Evolutionary conservation across 2,797 vertebrate genomes (phyloP).

Genomic region (Sciurus carolinensis): DNA sequence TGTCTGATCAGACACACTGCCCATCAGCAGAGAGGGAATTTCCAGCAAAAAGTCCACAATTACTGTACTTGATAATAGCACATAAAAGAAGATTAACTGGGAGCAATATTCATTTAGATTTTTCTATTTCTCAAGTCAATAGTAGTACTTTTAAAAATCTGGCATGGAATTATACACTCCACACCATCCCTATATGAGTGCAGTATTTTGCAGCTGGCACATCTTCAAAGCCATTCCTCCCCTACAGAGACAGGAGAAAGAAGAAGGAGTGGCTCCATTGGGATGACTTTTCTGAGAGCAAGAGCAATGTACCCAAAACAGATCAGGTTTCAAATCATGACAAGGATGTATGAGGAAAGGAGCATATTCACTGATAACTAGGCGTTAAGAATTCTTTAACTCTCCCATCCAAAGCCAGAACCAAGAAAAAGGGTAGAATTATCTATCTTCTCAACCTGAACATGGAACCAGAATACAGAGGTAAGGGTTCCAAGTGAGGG

Average conservation of each 20-base stretch:
- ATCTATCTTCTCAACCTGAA: not conserved
- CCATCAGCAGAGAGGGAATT: constrained; percentile 7
- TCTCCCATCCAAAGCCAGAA: constrained; percentile 33
- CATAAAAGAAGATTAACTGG: not conserved
- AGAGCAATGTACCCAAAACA: not conserved
- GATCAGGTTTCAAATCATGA: not conserved
- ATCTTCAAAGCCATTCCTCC: not conserved
- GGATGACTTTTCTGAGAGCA: constrained; percentile 12
- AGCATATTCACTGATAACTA: not conserved
- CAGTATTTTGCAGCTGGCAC: not conserved
- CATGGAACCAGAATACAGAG: not conserved
- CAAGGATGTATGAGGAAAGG: not conserved
- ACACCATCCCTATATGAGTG: not conserved
- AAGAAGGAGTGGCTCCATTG: not conserved
- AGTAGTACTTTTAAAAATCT: constrained; percentile 26
- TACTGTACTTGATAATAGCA: not conserved
- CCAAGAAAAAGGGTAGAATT: not conserved
- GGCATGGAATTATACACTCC: not conserved
- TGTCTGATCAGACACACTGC: not conserved
- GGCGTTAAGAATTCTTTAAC: not conserved
- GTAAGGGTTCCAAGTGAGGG: not conserved
- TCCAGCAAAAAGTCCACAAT: not conserved
- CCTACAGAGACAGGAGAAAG: not conserved
- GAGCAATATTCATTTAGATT: constrained; percentile 37
- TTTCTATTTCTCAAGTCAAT: constrained; percentile 42